phyloP scores from a whole-genome alignment of 2,113 vertebrate genomes.

The Vanacampus margaritifer region DNA sequence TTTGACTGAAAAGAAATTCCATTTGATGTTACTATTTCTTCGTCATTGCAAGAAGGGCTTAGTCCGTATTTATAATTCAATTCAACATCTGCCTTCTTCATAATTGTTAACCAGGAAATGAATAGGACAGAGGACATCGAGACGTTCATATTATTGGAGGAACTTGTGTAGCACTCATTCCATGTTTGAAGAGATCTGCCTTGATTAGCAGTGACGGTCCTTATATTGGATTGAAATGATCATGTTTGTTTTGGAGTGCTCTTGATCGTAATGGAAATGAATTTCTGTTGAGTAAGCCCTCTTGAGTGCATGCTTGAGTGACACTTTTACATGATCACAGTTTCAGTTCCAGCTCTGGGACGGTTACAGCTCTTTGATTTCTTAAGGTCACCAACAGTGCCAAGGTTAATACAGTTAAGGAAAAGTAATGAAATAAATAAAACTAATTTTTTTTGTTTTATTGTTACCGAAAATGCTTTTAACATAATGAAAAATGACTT shows the following conservation, averaged over 20 bases:
- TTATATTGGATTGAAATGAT: constrained; percentile 20
- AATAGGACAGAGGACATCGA: neutral
- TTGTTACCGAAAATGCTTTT: too few relatives aligned
- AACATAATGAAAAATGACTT: too few relatives aligned
- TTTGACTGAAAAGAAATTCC: neutral
- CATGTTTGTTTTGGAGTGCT: constrained; percentile 32
- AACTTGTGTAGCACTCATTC: neutral
- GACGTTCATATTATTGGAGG: neutral
- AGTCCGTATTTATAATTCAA: neutral
- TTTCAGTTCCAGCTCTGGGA: neutral
- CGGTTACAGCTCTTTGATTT: too few relatives aligned
- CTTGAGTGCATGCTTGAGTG: neutral
- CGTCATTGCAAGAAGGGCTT: neutral
- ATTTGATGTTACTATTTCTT: neutral
- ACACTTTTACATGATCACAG: neutral
- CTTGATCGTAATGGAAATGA: constrained; percentile 37
- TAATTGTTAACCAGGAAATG: neutral
- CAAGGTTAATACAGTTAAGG: too few relatives aligned
- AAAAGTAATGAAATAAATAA: too few relatives aligned
- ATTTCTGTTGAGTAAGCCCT: neutral
- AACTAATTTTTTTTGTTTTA: too few relatives aligned
- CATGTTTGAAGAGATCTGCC: neutral
- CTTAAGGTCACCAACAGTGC: too few relatives aligned
- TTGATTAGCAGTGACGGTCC: constrained; percentile 35
- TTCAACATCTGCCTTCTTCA: neutral